Conservation (phyloP, 2,113 vertebrate species). For the Myotis yumanensis region DNA sequence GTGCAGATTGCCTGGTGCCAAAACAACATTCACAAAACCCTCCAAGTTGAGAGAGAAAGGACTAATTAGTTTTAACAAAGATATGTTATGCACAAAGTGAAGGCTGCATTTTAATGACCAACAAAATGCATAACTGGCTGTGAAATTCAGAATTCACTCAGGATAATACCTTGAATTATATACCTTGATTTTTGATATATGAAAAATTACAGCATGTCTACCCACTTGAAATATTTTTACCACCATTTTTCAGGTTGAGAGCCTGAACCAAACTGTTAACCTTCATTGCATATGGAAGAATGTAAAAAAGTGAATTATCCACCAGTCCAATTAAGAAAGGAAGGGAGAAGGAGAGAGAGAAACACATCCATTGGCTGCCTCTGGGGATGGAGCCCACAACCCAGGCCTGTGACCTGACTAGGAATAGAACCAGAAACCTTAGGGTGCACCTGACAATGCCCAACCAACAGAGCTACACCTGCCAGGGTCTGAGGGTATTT, state of each 20-base stretch:
- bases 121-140: not conserved
- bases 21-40: conserved; percentile 42
- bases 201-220: not conserved
- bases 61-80: conserved; percentile 35
- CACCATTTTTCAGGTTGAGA: not conserved
- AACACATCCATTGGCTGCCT: too few species aligned
- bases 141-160: not conserved
- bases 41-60: conserved; percentile 59
- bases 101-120: not conserved
- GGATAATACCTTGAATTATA: not conserved
- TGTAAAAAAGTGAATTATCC: not conserved
- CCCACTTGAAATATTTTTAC: not conserved
- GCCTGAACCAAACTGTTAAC: not conserved
- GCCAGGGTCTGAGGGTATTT: too few species aligned
- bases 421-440: too few species aligned
- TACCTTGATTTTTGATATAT: not conserved
- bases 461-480: too few species aligned
- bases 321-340: not conserved
- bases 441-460: too few species aligned
- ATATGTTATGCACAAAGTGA: conserved; percentile 4
- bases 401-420: too few species aligned
- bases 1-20: conserved; percentile 36
- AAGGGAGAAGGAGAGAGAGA: too few species aligned
- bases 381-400: too few species aligned
- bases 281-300: not conserved